These are phyloP conservation scores for Gobio gobio DNA, from an alignment of 2,113 vertebrate genomes.

Conservation along the genomic window DNA sequence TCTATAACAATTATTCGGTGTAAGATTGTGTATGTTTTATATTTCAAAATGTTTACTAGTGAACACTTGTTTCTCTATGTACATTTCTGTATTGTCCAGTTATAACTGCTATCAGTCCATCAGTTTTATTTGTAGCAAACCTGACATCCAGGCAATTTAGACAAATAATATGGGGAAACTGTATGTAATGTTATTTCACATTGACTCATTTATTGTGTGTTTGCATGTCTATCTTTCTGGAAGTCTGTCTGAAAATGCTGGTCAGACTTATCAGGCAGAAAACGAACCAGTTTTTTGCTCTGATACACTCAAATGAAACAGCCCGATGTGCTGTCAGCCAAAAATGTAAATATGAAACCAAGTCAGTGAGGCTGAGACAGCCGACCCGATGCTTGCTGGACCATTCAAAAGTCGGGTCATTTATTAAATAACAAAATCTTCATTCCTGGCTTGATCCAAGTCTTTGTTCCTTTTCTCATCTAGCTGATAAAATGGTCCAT, in stretches of 20 bases:
- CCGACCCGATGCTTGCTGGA: background rate
- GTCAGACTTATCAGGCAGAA: slow-evolving; percentile 29
- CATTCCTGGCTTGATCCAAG: slow-evolving; percentile 26
- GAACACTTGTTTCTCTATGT: background rate
- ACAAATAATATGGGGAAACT: background rate
- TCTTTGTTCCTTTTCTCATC: slow-evolving; percentile 32
- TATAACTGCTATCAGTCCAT: background rate
- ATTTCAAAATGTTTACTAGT: background rate
- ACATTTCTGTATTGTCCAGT: background rate
- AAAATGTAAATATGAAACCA: slow-evolving; percentile 46
- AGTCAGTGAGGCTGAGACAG: background rate
- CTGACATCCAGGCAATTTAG: background rate
- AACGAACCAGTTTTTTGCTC: slow-evolving; percentile 43
- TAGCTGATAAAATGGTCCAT: background rate
- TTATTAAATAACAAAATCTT: slow-evolving; percentile 45
- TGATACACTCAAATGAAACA: slow-evolving; percentile 27
- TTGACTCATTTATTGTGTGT: background rate
- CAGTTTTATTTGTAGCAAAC: background rate
- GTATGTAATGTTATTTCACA: background rate
- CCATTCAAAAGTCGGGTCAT: slow-evolving; percentile 39
- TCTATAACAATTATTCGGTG: background rate
- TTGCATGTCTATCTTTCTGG: slow-evolving; percentile 21
- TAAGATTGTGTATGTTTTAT: background rate
- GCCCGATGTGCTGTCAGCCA: slow-evolving; percentile 30
- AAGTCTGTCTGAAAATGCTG: background rate